Evolutionary conservation across 2,797 vertebrate genomes (phyloP), one percentile per base, ranked within the genome.

Genomic region (Tarsius wallacei): DNA sequence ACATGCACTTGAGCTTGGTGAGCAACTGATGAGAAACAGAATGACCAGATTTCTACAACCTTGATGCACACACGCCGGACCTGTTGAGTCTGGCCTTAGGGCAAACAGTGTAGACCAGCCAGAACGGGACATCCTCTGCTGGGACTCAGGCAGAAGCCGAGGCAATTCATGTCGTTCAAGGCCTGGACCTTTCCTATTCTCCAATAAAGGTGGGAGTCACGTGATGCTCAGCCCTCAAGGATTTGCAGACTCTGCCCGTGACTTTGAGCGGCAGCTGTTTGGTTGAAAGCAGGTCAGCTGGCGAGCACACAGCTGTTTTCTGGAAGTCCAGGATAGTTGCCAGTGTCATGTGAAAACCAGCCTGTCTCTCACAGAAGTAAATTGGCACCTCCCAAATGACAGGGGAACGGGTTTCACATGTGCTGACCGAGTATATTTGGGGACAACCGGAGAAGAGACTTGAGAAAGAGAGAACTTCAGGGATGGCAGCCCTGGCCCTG

Each of bases 211-310:
- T 81, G 64, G 51, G 49, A 7, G 0, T 28, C 47, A 47, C 22
- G 10, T 42, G 63, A 70, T 51, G 59, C 90, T 85, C 12, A 16
- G 7, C 15, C 82, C 31, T 61, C 4, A 78, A 24, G 17, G 31
- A 82, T 24, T 68, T 95, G 84, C 6, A 91, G 73, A 96, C 47
- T 51, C 33, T 47, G 1, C 61, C 26, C 63, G 1, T 71, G 86
- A 93, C 53, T 24, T 81, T n/a, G 57, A 61, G 24, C 66, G 66
- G 90, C 94, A 96, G 90, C 91, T 96, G 95, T 83, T 86, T 96
- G 80, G 93, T 76, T 97, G 77, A 89, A 94, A 97, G 74, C 61
- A 73, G 90, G 93, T 94, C 91, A 87, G 80, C 87, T 94, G 96
- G 90, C 87, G 83, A 4, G 0, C 3, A 42, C 31, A 92, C 95